phyloP scores from a whole-genome alignment of 2,113 vertebrate genomes.

The Dascyllus trimaculatus region DNA sequence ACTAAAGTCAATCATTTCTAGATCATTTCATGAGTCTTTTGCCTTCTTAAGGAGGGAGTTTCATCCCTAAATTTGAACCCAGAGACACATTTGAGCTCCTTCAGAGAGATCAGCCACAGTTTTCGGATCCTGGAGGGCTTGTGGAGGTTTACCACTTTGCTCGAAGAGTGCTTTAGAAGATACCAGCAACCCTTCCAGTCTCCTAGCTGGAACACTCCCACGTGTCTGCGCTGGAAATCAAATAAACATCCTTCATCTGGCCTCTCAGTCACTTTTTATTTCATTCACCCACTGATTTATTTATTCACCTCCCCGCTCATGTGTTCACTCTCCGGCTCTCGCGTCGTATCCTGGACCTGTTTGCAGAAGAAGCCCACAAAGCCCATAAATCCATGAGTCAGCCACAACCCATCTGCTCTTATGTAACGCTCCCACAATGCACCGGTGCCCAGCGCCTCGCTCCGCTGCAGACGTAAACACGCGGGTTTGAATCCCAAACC shows the following conservation, averaged over 20 bases:
- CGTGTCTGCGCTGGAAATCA: neutral
- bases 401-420: constrained; percentile 48
- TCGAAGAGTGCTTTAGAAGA: neutral
- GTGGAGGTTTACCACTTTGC: neutral
- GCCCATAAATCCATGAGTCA: constrained; percentile 52
- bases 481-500: neutral
- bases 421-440: constrained; percentile 58
- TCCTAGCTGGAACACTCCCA: neutral
- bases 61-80: too few relatives aligned
- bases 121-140: neutral
- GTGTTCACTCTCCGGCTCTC: neutral
- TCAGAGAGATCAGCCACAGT: neutral
- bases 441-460: constrained; percentile 11
- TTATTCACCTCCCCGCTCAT: constrained; percentile 3
- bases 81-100: too few relatives aligned
- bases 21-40: too few relatives aligned
- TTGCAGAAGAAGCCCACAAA: constrained; percentile 22
- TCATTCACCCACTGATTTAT: neutral
- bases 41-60: too few relatives aligned
- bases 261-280: neutral
- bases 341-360: neutral
- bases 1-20: too few relatives aligned
- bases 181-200: too few relatives aligned
- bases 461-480: neutral
- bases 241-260: neutral